Evolutionary conservation across 2,888 invertebrate species (phyloP), one percentile per base, ranked within the genome.

Genomic region (Eupithecia dodoneata): DNA sequence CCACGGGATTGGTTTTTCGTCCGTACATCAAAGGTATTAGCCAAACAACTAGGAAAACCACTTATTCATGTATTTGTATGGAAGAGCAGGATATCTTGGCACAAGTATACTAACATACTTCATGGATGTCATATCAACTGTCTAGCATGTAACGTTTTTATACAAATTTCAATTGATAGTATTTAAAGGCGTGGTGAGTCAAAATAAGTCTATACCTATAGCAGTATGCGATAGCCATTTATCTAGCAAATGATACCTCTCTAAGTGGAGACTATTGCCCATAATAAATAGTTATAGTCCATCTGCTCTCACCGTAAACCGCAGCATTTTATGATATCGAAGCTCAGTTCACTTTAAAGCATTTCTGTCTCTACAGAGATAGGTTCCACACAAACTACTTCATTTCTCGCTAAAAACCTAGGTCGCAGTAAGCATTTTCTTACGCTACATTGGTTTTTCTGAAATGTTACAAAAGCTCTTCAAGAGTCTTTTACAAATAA

Each of bases 381-480:
- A 63, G 63, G 9, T 18, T 6, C 12, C 42, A n/a, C 55, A 59
- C 7, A 66, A 66, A 66, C 7, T 42, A 42, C 15, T 66, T 66
- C 15, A 66, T 66, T 65, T 42, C 49, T 66, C 49, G 74, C 69
- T 74, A 72, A 70, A 42, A 73, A 70, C n/a, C n/a, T 59, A n/a
- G 15, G 71, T 67, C 55, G 2, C 76, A 63, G 71, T 79, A 76
- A 81, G 77, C 71, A 77, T 78, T 75, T 77, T 72, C 70, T 71
- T 42, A 59, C 63, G 77, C 76, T 79, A 76, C 79, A 79, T 80
- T 71, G 75, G 79, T 76, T 81, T 78, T 78, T 78, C 80, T 80
- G 74, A 75, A 78, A 74, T 71, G 75, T 73, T 75, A 59, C 52
- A 77, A 77, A 77, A 72, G 45, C 49, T 63, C 18, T 18, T 9